These are phyloP conservation scores for Danio albolineatus DNA, from an alignment of 2,797 vertebrate species.

Conservation along the genomic window DNA sequence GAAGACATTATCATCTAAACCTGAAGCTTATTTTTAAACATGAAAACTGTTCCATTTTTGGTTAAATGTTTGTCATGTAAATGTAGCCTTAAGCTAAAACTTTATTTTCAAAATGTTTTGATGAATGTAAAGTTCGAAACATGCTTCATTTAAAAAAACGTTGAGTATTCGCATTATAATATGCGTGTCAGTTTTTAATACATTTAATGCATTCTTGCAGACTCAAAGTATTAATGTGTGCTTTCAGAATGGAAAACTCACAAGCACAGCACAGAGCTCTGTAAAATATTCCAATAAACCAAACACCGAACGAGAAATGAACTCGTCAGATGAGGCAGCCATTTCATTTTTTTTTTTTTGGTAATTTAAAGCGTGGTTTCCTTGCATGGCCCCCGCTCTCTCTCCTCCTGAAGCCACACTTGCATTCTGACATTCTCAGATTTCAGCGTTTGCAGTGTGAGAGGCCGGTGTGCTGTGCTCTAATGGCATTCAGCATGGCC, in stretches of 20 bases:
- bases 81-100: neutral
- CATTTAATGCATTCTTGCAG: too few species aligned
- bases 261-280: neutral
- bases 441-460: constrained; percentile 23
- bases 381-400: constrained; percentile 10
- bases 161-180: too few species aligned
- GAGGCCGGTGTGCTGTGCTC: constrained; percentile 17
- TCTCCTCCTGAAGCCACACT: constrained; percentile 33
- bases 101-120: neutral
- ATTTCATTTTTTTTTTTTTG: constrained; percentile 19
- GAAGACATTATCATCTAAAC: too few species aligned
- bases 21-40: too few species aligned
- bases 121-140: neutral
- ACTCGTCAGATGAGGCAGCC: constrained; percentile 2
- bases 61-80: too few species aligned
- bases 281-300: neutral
- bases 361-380: constrained; percentile 3
- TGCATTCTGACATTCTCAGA: constrained; percentile 48
- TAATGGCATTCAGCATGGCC: constrained; percentile 47
- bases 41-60: too few species aligned
- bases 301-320: neutral
- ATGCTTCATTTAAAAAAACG: too few species aligned
- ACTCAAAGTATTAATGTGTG: neutral
- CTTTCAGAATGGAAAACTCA: neutral
- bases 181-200: neutral